Conservation (phyloP, 2,797 vertebrate genomes). For the Aphelocoma californica region DNA sequence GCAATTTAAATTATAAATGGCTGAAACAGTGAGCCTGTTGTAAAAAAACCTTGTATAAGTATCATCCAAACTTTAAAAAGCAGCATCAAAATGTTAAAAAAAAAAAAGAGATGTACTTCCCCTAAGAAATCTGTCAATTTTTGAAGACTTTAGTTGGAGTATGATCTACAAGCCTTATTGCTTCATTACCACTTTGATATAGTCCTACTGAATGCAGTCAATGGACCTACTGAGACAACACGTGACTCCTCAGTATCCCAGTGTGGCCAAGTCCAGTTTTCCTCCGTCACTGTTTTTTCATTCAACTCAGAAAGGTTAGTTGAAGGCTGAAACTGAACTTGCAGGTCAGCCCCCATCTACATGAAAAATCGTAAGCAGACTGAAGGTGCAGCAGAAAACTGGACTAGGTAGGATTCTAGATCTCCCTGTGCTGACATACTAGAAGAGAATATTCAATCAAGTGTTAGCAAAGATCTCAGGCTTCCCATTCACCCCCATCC, state of each 20-base stretch:
- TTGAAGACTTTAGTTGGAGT: not conserved
- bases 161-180: not conserved
- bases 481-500: not conserved
- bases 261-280: not conserved
- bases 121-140: not conserved
- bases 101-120: not conserved
- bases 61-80: conserved; percentile 22
- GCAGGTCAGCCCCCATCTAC: not conserved
- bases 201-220: not conserved
- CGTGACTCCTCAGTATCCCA: not conserved
- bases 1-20: not conserved
- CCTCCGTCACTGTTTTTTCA: not conserved
- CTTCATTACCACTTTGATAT: not conserved
- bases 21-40: not conserved
- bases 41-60: not conserved
- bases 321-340: not conserved
- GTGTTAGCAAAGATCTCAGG: not conserved
- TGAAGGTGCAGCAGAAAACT: not conserved
- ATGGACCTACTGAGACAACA: not conserved
- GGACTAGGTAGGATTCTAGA: not conserved
- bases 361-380: not conserved
- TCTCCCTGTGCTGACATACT: not conserved
- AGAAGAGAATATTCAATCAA: not conserved
- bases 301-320: not conserved
- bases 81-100: not conserved